Evolutionary conservation across 2,888 invertebrate species (phyloP), one percentile per base, ranked within the genome.

Genomic region (Drosophila diplacantha): DNA sequence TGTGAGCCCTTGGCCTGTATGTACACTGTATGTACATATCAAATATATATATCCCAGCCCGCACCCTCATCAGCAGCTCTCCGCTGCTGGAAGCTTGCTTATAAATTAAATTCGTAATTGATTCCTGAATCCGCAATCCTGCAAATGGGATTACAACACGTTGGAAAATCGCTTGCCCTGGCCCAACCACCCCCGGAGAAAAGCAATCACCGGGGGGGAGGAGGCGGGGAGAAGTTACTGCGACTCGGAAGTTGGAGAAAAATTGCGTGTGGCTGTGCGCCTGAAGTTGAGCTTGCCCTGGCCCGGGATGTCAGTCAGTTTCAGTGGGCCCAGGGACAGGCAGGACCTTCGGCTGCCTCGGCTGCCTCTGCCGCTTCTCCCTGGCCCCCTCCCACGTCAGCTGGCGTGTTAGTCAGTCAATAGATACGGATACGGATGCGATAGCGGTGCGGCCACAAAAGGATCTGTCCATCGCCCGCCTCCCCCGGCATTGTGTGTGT

Each of bases 61-160:
- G 14, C 18, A 44, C 44, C 44, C 44, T 44, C 44, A 18, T 44
- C 29, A 44, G 18, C 29, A 44, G 29, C 18, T 20, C 44, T 2
- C 24, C 11, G n/a, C 12, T 18, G 11, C 20, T 39, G n/a, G 44
- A 54, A 73, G 70, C 75, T 65, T 71, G 81, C 74, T 72, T 83
- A 83, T 80, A 80, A 80, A 83, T 83, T 83, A 73, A 82, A 83
- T 78, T 82, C 74, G 84, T 83, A 83, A 83, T 84, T 83, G 83
- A 83, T 83, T 83, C 81, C 83, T 84, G 84, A 83, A 83, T 83
- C 84, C 81, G 83, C 83, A 84, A 83, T 84, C 82, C 73, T 77
- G 81, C 79, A 83, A 83, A 83, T 84, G 82, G 85, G 83, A 83
- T 83, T 83, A 83, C 82, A 77, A 83, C 83, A 83, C 83, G 85